Percentiles rank a stretch among this genome's conserved stretches.
Conservation (phyloP, 2,113 vertebrate genomes). For the Noturus placidus region DNA sequence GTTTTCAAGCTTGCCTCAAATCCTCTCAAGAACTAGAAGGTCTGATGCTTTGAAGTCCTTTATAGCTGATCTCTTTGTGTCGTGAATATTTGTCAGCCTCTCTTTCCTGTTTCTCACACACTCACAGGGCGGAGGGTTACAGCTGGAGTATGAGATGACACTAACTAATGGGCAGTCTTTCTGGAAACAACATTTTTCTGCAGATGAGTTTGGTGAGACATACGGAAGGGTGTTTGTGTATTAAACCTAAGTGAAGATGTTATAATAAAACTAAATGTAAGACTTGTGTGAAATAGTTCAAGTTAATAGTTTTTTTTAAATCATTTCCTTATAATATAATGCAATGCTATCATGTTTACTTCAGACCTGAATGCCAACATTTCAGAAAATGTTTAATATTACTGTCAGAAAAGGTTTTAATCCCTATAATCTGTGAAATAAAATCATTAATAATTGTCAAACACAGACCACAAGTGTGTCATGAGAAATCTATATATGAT, state of each 20-base stretch:
- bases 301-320: not conserved
- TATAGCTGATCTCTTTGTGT: conserved; percentile 69
- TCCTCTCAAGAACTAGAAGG: conserved; percentile 60
- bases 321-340: not conserved
- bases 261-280: not conserved
- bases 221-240: conserved; percentile 27
- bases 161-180: conserved; percentile 91
- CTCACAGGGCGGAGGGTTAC: conserved; percentile 67
- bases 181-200: conserved; percentile 91
- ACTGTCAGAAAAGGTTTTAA: not conserved
- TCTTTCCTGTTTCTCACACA: conserved; percentile 16
- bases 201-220: conserved; percentile 87
- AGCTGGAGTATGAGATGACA: conserved; percentile 90
- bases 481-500: not conserved
- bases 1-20: conserved; percentile 44
- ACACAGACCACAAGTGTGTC: not conserved
- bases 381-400: too few species aligned
- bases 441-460: not conserved
- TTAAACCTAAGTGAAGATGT: not conserved
- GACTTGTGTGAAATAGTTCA: not conserved
- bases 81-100: conserved; percentile 50
- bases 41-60: conserved; percentile 68
- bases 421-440: not conserved
- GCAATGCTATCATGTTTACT: not conserved
- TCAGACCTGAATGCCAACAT: not conserved